A percentile compares a stretch with the other conserved stretches of the same genome.
Conservation (phyloP, 2,888 invertebrate species). For the Abscondita cerata region DNA sequence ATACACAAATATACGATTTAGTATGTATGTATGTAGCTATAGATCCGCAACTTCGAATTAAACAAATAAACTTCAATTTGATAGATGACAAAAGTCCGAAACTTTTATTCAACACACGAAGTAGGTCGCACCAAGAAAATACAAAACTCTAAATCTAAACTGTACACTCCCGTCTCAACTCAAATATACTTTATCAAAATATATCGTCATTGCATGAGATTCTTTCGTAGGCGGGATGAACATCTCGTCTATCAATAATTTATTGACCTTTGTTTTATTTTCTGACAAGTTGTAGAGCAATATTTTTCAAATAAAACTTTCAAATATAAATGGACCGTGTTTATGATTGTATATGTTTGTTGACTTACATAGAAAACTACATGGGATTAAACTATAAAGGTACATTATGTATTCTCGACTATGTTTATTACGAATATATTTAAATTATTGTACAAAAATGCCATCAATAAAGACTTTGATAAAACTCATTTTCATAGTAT, state of each 20-base stretch:
- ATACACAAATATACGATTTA: neutral
- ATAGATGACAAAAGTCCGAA: conserved; percentile 49
- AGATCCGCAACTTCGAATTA: conserved; percentile 20
- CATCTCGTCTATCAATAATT: conserved; percentile 50
- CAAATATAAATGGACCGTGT: conserved; percentile 56
- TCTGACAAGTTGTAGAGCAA: conserved; percentile 51
- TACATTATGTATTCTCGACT: neutral
- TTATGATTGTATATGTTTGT: conserved; percentile 44
- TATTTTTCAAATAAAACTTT: conserved; percentile 56
- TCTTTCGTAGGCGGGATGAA: conserved; percentile 45
- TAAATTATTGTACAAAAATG: conserved; percentile 6
- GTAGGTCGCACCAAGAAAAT: conserved; percentile 46
- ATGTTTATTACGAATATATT: conserved; percentile 10
- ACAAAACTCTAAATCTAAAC: conserved; percentile 47
- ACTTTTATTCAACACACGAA: conserved; percentile 51
- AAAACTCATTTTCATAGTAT: no score
- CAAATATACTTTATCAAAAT: conserved; percentile 53
- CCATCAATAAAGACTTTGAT: conserved; percentile 5
- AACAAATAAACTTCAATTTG: conserved; percentile 43
- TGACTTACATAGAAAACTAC: conserved; percentile 9
- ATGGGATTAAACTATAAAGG: neutral
- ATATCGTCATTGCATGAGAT: conserved; percentile 52
- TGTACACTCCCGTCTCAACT: conserved; percentile 46
- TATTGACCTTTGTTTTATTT: conserved; percentile 54
- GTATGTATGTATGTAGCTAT: neutral